Conservation (phyloP, 2,888 invertebrate species). For the Caradrina kadenii region DNA sequence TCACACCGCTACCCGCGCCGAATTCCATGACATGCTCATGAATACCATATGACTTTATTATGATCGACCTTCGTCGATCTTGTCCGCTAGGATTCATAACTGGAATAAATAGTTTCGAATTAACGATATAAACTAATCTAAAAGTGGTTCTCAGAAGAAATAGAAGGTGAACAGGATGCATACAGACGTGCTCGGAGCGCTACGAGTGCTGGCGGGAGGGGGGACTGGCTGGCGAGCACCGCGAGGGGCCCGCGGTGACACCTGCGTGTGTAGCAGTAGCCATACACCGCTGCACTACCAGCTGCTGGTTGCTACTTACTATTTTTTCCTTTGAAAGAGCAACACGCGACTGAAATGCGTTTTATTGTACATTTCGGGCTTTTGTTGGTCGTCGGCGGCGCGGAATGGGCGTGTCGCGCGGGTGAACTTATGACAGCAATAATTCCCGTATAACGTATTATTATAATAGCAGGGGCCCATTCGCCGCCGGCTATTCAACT, state of each 20-base stretch:
- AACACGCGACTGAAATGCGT: slow-evolving; percentile 15
- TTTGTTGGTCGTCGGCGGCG: slow-evolving; percentile 22
- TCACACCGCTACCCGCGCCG: slow-evolving; percentile 11
- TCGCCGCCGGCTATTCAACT: slow-evolving; percentile 63
- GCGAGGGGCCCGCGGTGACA: not conserved
- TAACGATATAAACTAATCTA: not conserved
- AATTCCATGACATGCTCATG: slow-evolving; percentile 54
- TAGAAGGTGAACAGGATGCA: not conserved
- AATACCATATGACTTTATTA: slow-evolving; percentile 63
- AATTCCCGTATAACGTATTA: slow-evolving; percentile 66
- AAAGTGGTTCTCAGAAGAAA: not conserved
- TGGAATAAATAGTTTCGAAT: slow-evolving; percentile 6
- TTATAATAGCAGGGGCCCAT: slow-evolving; percentile 55
- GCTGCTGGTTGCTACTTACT: not conserved
- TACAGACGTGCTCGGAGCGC: not conserved
- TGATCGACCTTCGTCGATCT: slow-evolving; percentile 45
- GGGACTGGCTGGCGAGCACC: no score
- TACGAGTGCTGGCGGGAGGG: not conserved
- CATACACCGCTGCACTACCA: slow-evolving; percentile 8
- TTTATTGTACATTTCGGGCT: slow-evolving; percentile 41
- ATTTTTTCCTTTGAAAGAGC: not conserved
- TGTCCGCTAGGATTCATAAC: slow-evolving; percentile 28
- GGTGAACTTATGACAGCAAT: slow-evolving; percentile 66
- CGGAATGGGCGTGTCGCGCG: slow-evolving; percentile 54
- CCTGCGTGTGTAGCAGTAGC: not conserved